phyloP scores from a whole-genome alignment of 2,888 invertebrate genomes.

The Leptinotarsa rubiginosa region DNA sequence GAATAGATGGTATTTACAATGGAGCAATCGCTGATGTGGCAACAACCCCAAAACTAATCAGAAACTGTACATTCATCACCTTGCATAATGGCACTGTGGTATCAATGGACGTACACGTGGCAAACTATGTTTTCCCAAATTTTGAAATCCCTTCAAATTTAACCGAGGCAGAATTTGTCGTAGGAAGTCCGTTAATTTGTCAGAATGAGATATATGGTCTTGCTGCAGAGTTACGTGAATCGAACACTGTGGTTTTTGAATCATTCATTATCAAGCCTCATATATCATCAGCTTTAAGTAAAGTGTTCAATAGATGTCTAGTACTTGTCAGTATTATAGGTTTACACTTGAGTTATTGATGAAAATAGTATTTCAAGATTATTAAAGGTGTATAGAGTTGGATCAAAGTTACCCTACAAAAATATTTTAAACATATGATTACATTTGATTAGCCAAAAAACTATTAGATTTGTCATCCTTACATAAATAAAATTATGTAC shows the following conservation, averaged over 20 bases:
- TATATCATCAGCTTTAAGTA: not conserved
- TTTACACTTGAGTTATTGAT: not conserved
- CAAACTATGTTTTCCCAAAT: constrained; percentile 6
- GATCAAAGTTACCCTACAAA: not conserved
- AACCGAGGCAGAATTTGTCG: constrained; percentile 35
- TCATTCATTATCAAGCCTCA: constrained; percentile 16
- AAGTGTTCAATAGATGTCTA: constrained; percentile 7
- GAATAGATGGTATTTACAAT: constrained; percentile 16
- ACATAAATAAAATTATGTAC: no score
- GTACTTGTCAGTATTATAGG: constrained; percentile 2
- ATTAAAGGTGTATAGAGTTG: no score
- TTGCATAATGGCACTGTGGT: constrained; percentile 29
- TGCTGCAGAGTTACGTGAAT: constrained; percentile 39
- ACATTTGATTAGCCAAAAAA: no score
- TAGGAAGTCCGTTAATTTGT: constrained; percentile 49
- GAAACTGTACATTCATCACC: constrained; percentile 39
- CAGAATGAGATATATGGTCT: constrained; percentile 48
- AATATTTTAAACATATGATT: not conserved
- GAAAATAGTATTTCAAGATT: not conserved
- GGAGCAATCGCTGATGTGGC: constrained; percentile 21
- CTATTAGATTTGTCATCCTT: no score
- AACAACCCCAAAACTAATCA: constrained; percentile 19
- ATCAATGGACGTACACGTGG: constrained; percentile 19
- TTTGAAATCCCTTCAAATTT: constrained; percentile 15
- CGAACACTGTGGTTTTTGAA: constrained; percentile 33